phyloP scores from a whole-genome alignment of 2,797 vertebrate genomes.

The Amphiprion clarkii region DNA sequence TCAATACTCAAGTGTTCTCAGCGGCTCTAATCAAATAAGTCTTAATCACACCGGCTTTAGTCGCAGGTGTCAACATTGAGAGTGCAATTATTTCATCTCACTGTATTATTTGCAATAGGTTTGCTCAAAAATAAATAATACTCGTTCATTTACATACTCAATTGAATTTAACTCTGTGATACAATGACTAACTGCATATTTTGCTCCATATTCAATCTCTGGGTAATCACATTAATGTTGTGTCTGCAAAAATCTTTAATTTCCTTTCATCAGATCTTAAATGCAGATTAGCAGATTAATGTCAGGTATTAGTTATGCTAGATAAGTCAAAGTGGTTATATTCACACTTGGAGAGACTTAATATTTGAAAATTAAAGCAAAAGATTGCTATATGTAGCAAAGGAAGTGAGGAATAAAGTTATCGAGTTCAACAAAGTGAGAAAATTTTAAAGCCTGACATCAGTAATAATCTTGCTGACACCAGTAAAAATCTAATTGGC shows the following conservation, averaged over 20 bases:
- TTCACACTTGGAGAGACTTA: slow-evolving; percentile 37
- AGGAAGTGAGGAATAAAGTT: slow-evolving; percentile 27
- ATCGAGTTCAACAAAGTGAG: slow-evolving; percentile 57
- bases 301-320: slow-evolving; percentile 8
- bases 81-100: slow-evolving; percentile 6
- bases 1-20: slow-evolving; percentile 34
- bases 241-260: neutral
- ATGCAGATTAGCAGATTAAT: neutral
- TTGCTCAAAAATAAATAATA: slow-evolving; percentile 4
- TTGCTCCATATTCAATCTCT: neutral
- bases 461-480: slow-evolving; percentile 65
- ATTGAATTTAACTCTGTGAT: neutral
- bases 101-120: slow-evolving; percentile 4
- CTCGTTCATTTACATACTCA: slow-evolving; percentile 17
- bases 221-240: slow-evolving; percentile 16
- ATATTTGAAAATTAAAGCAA: slow-evolving; percentile 42
- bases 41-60: slow-evolving; percentile 24
- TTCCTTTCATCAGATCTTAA: slow-evolving; percentile 18
- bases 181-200: neutral
- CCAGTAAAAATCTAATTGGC: slow-evolving; percentile 62
- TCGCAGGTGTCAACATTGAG: slow-evolving; percentile 21
- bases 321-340: slow-evolving; percentile 41
- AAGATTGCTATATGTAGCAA: slow-evolving; percentile 45
- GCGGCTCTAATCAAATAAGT: slow-evolving; percentile 44
- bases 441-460: slow-evolving; percentile 55